Evolutionary conservation across 2,888 invertebrate genomes (phyloP), one percentile per base, ranked within the genome.

Genomic region (Brachyptera risi): DNA sequence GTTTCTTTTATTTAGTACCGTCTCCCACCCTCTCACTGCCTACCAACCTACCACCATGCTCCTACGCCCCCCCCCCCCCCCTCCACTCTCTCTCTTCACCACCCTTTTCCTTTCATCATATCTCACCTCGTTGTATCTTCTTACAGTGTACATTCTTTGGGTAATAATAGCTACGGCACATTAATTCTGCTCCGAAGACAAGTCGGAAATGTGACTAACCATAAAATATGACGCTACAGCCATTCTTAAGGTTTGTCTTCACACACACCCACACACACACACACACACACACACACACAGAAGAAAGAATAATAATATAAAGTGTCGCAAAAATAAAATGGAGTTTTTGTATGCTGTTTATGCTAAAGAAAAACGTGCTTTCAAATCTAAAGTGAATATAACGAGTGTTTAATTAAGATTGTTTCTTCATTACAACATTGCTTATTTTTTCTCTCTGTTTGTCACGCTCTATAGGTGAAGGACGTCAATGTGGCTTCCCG

Each of bases 401-500:
- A n/a, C n/a, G n/a, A n/a, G 44, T 19, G 17, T 15, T 44, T 15
- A 44, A 31, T 31, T 40, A 31, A 40, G 9, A 13, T 40, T 3
- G 3, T 44, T 9, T 57, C 38, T 21, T 57, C n/a, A n/a, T n/a
- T n/a, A n/a, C n/a, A n/a, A n/a, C n/a, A n/a, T n/a, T n/a, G n/a
- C n/a, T n/a, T n/a, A n/a, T n/a, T n/a, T n/a, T n/a, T n/a, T n/a
- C n/a, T n/a, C n/a, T n/a, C n/a, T n/a, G n/a, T n/a, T n/a, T n/a
- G n/a, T n/a, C n/a, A n/a, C n/a, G n/a, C n/a, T n/a, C n/a, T n/a
- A n/a, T n/a, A 65, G 65, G 23, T 3, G 44, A 17, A 15, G 60
- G 49, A 23, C 56, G 63, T 1, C 59, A 64, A 44, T 72, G 72
- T 58, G 72, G 72, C 1, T 70, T 68, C 57, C 72, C 72, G 4